Evolutionary conservation across 1,140 invertebrate genomes (phyloP).

Genomic region (Cyclargus thomasi): DNA sequence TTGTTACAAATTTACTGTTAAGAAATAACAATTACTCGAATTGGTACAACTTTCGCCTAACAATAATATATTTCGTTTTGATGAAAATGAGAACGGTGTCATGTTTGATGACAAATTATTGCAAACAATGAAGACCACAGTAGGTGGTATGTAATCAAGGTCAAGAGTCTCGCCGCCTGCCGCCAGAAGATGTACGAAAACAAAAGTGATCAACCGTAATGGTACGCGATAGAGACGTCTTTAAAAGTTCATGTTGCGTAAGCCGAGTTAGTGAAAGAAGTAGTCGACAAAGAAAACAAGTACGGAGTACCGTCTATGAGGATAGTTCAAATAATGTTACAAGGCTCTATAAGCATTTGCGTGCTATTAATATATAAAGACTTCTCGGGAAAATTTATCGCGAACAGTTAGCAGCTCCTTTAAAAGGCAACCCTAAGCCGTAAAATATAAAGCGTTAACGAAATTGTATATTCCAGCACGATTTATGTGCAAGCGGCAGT

Average conservation of each 20-base stretch:
- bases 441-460: background rate
- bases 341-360: background rate
- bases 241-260: constrained; percentile 42
- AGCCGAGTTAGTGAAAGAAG: constrained; percentile 24
- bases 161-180: constrained; percentile 32
- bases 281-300: constrained; percentile 22
- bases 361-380: background rate
- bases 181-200: constrained; percentile 50
- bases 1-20: constrained; percentile 12
- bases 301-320: no score
- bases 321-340: background rate
- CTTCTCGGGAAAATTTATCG: background rate
- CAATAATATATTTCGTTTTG: constrained; percentile 54
- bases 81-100: constrained; percentile 64
- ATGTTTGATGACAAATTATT: constrained; percentile 47
- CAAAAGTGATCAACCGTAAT: constrained; percentile 56
- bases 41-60: constrained; percentile 32
- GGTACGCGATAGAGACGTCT: constrained; percentile 35
- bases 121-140: constrained; percentile 49
- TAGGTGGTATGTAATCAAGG: constrained; percentile 56
- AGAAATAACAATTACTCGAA: constrained; percentile 12
- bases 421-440: background rate
- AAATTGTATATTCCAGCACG: background rate
- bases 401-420: background rate
- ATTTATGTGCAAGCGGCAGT: constrained; percentile 18